A percentile compares a stretch with the other conserved stretches of the same genome.
Evolutionary conservation across 37 sponge, comb jelly and placozoan species (phyloP).

Genomic region (Ephydatia muelleri): DNA sequence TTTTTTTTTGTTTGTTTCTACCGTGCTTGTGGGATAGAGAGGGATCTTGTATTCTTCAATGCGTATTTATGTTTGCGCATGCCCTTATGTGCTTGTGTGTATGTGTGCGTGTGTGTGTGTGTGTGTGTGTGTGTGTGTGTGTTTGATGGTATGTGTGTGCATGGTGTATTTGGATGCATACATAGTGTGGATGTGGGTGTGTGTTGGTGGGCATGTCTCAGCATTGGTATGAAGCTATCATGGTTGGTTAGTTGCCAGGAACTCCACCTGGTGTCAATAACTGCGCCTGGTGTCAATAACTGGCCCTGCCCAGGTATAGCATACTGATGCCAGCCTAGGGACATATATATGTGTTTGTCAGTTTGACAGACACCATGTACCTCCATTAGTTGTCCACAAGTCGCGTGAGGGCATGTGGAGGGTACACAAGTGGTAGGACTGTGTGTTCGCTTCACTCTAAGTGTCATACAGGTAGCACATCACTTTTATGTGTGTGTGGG

Average conservation of each 20-base stretch:
- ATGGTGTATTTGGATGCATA: not conserved
- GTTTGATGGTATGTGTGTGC: not conserved
- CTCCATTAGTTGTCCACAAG: too few species aligned
- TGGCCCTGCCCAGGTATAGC: not conserved
- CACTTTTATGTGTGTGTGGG: too few species aligned
- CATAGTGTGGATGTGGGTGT: not conserved
- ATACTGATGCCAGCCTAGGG: not conserved
- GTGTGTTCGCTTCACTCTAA: too few species aligned
- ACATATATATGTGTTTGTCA: too few species aligned
- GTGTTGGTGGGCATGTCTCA: not conserved
- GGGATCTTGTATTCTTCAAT: not conserved
- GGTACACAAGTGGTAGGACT: too few species aligned
- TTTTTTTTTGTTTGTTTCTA: not conserved
- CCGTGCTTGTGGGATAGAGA: not conserved
- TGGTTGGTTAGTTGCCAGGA: not conserved
- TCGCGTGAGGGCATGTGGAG: too few species aligned
- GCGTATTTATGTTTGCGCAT: conserved; percentile 1
- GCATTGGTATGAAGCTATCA: not conserved
- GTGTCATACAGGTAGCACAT: too few species aligned
- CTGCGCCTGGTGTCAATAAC: not conserved
- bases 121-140: not conserved
- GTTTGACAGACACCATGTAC: too few species aligned
- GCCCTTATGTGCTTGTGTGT: not conserved
- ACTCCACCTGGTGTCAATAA: not conserved
- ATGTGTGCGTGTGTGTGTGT: not conserved